A percentile compares a stretch with the other conserved stretches of the same genome.
These are phyloP conservation scores for Parauchenoglanis ngamensis DNA, from an alignment of 2,797 vertebrate species.

Conservation along the genomic window DNA sequence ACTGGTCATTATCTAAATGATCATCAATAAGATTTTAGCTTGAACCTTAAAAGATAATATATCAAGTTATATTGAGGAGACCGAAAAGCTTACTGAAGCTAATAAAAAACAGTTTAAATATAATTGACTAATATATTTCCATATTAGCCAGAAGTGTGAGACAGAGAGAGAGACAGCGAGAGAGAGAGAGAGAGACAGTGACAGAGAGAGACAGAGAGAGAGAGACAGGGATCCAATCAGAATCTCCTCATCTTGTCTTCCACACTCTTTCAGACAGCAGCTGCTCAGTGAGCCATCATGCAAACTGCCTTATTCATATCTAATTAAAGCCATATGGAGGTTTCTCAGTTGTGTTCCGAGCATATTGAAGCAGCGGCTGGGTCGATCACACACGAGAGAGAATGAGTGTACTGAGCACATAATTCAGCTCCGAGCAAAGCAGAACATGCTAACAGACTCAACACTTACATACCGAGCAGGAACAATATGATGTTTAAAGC, in stretches of 20 bases:
- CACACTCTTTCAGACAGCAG: conserved; percentile 12
- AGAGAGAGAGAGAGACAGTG: not conserved
- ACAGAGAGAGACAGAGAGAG: conserved; percentile 13
- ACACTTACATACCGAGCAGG: not conserved
- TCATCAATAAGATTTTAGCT: not conserved
- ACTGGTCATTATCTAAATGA: not conserved
- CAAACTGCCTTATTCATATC: conserved; percentile 35
- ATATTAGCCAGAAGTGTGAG: not conserved
- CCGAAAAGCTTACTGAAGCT: not conserved
- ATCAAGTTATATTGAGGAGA: not conserved
- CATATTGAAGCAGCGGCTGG: conserved; percentile 38
- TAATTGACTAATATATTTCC: not conserved
- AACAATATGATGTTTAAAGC: not conserved
- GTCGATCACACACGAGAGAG: conserved; percentile 30
- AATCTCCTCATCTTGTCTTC: not conserved
- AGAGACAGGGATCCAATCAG: conserved; percentile 7
- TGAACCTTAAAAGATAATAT: not conserved
- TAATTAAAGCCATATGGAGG: conserved; percentile 32
- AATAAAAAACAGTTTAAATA: not conserved
- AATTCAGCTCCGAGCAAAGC: not conserved
- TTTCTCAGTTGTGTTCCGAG: conserved; percentile 40
- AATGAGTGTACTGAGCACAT: not conserved
- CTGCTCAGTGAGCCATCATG: conserved; percentile 6
- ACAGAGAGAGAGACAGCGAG: no score
- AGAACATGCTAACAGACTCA: not conserved